Base-by-base conservation (phyloP, 2,888 invertebrate species). In the Drosophila mimetica region DNA sequence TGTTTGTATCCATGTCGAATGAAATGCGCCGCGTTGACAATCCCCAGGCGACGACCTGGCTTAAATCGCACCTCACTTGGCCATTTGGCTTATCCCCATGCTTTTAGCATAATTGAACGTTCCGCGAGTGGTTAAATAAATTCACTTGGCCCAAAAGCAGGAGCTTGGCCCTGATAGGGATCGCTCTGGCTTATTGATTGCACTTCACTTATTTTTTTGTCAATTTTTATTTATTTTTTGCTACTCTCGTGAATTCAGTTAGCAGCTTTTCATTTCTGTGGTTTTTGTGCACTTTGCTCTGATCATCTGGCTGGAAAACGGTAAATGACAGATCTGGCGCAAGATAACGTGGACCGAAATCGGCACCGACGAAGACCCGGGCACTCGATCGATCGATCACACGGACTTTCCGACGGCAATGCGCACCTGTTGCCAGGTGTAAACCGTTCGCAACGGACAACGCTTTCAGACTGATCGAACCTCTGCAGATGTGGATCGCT, bases 391-490 rank as follows among this genome's bases (percentile, higher is more conserved):
- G 59, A 67, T 42, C 51, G 47, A 47, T 32, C 22, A 44, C n/a
- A 6, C 41, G 47, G 41, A 18, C 39, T 28, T 18, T 30, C 30
- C 47, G 44, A 39, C 14, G 47, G 37, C 42, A 37, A 46, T 54
- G 63, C 74, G 76, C 66, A 30, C 16, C 64, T 65, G 46, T 75
- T 76, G 85, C 90, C 91, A 90, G 89, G 90, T 91, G 89, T 83
- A 90, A 67, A 90, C 91, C 89, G 88, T 80, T 87, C 91, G 84
- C 90, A 84, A 89, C 87, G 89, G 88, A 53, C 4, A 22, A 53
- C 53, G 34, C 25, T 25, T 53, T 16, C 53, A 25, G 54, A 55
- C 54, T 55, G 54, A 54, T 48, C 54, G 51, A 32, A n/a, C 30
- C 28, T 30, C 14, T 0, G 8, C 22, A 9, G 44, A 5, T 44